Evolutionary conservation across 2,113 vertebrate species (phyloP), one percentile per base, ranked within the genome.

Genomic region (Bubalus kerabau): DNA sequence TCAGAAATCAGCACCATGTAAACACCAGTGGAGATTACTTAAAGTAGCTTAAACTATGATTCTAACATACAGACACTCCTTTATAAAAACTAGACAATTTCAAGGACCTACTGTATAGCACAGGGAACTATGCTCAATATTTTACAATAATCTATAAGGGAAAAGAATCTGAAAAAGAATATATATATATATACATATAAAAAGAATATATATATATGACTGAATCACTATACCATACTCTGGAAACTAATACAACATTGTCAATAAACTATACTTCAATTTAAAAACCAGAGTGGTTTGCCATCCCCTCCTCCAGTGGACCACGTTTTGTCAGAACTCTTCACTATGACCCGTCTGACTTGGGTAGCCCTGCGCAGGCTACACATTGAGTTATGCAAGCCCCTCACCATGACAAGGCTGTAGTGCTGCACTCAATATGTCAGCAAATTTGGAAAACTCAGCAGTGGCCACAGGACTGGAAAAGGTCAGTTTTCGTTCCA

Each of bases 331-430:
- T 71, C 19, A 71, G n/a, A 71, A 71, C 67, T 12, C 67, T 40
- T 71, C n/a, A 40, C n/a, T 71, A 11, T 40, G 67, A 13, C n/a
- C 67, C 0, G 0, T 71, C 10, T 0, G 1, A 71, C 67, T 40
- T 71, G 67, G 19, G n/a, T 23, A 71, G 5, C 5, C 19, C 19
- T 71, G 67, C n/a, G 23, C 67, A 40, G n/a, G 19, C 67, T 71
- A 71, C n/a, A 21, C n/a, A 12, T 0, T n/a, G 32, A 71, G 19
- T 71, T 71, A 40, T 71, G 67, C 67, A 40, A 71, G 1, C 67
- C 67, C n/a, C 21, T 71, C 1, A 71, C n/a, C 67, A 71, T 1
- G 5, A 71, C 19, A 71, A 40, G 67, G 67, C n/a, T 40, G 67
- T 13, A 40, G n/a, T 6, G n/a, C 2, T 71, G 67, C 2, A 23